phyloP scores from a whole-genome alignment of 2,797 vertebrate species.

The Anguilla pacifica region DNA sequence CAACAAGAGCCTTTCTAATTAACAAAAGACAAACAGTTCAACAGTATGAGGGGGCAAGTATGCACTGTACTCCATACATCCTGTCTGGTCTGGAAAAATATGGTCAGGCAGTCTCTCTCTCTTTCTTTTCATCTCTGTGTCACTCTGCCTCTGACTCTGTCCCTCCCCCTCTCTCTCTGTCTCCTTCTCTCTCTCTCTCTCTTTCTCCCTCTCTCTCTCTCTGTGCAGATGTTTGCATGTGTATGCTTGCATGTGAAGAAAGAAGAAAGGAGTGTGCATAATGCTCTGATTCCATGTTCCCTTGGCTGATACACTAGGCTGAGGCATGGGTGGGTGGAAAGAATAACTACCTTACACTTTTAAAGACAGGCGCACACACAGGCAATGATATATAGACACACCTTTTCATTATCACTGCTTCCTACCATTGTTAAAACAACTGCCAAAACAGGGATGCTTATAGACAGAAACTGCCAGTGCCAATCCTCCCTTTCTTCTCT shows the following conservation, averaged over 20 bases:
- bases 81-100: constrained; percentile 15
- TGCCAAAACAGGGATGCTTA: constrained; percentile 44
- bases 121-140: constrained; percentile 15
- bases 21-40: background rate
- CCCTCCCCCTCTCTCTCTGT: constrained; percentile 25
- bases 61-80: background rate
- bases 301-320: background rate
- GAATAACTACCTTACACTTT: background rate
- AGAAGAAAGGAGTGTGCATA: constrained; percentile 25
- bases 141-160: constrained; percentile 25
- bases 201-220: background rate
- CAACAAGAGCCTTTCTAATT: background rate
- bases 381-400: background rate
- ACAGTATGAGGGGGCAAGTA: background rate
- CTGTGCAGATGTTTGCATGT: constrained; percentile 33
- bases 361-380: background rate
- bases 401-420: background rate
- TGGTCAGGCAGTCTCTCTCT: constrained; percentile 46
- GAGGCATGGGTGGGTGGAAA: background rate
- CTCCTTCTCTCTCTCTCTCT: background rate
- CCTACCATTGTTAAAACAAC: background rate
- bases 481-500: constrained; percentile 8
- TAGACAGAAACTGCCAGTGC: constrained; percentile 30
- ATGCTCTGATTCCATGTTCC: background rate
- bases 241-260: constrained; percentile 42